Evolutionary conservation across 2,888 invertebrate species (phyloP).

Genomic region (Ametastegia equiseti): DNA sequence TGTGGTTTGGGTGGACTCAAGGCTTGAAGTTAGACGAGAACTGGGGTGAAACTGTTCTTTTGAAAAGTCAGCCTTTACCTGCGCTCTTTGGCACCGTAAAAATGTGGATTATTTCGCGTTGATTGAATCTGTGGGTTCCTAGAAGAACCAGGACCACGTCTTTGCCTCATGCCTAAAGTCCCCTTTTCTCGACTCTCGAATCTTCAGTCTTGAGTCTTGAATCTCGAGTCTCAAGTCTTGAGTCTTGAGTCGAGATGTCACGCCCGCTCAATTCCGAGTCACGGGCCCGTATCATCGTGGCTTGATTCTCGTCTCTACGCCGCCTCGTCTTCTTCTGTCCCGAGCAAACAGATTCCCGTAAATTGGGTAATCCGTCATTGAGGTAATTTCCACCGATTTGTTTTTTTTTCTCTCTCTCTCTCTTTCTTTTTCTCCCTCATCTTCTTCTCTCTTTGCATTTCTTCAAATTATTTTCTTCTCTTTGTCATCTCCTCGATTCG

Average conservation of each 20-base stretch:
- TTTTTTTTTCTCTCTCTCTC: conserved; percentile 3
- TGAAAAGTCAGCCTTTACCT: conserved; percentile 14
- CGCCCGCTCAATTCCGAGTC: conserved; percentile 22
- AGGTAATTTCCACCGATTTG: conserved; percentile 45
- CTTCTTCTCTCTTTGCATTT: neutral
- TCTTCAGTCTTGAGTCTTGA: neutral
- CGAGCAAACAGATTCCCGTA: conserved; percentile 40
- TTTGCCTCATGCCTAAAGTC: neutral
- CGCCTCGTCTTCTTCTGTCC: conserved; percentile 3
- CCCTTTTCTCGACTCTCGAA: neutral
- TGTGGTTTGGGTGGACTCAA: neutral
- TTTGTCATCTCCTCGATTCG: neutral
- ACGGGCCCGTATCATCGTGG: conserved; percentile 19
- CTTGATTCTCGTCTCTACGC: neutral
- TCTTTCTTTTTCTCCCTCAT: neutral
- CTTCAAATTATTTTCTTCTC: neutral
- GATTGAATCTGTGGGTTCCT: conserved; percentile 48
- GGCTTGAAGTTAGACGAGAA: neutral
- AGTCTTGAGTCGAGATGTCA: conserved; percentile 36
- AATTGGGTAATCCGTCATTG: conserved; percentile 49
- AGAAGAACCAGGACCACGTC: conserved; percentile 3
- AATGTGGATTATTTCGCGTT: conserved; percentile 49
- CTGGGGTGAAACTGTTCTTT: conserved; percentile 20
- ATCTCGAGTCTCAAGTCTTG: neutral
- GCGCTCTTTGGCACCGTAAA: conserved; percentile 41